phyloP scores from a whole-genome alignment of 2,888 invertebrate genomes.

The Drosophila mettleri region DNA sequence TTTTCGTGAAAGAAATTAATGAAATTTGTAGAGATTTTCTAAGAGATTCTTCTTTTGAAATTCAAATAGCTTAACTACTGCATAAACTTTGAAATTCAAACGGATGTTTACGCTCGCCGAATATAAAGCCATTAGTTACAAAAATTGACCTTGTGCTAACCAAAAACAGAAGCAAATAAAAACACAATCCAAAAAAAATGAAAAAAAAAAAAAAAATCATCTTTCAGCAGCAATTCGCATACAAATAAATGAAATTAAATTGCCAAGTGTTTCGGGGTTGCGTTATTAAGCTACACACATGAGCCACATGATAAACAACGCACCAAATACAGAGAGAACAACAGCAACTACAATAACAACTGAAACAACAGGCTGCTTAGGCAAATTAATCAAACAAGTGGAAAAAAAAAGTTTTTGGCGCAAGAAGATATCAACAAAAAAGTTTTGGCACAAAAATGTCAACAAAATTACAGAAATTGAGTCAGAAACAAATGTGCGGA shows the following conservation, averaged over 20 bases:
- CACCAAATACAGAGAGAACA: conserved; percentile 25
- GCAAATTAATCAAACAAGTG: conserved; percentile 44
- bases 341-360: conserved; percentile 6
- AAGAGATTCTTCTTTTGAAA: conserved; percentile 5
- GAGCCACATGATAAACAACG: conserved; percentile 38
- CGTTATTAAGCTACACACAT: conserved; percentile 28
- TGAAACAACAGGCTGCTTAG: conserved; percentile 38
- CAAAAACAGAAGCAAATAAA: conserved; percentile 20
- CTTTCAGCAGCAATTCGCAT: conserved; percentile 27
- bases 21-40: not conserved
- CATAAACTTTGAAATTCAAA: conserved; percentile 9
- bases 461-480: conserved; percentile 54
- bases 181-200: conserved; percentile 4
- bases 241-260: conserved; percentile 41
- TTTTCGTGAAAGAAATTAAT: conserved; percentile 5
- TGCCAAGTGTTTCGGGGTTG: conserved; percentile 26
- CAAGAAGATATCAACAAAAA: conserved; percentile 46
- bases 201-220: conserved; percentile 1
- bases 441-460: conserved; percentile 48
- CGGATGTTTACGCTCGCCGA: conserved; percentile 11
- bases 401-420: conserved; percentile 23
- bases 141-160: conserved; percentile 24
- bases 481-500: conserved; percentile 15
- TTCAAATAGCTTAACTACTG: conserved; percentile 11
- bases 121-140: conserved; percentile 32